A percentile compares a stretch with the other conserved stretches of the same genome.
phyloP scores from a whole-genome alignment of 2,888 invertebrate species.

The Formica aserva region DNA sequence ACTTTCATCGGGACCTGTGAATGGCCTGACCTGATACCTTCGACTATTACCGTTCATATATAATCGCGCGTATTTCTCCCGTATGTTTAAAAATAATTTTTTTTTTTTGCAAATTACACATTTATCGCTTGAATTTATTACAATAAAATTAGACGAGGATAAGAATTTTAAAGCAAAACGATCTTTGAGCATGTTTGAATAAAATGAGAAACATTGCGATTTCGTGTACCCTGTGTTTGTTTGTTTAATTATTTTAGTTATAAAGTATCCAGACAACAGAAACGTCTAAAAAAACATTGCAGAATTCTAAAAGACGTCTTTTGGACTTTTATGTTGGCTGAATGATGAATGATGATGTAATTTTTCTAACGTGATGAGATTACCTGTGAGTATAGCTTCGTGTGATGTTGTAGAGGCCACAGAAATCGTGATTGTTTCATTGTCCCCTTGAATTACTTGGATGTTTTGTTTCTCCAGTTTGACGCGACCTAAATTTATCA shows the following conservation, averaged over 20 bases:
- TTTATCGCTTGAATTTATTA: conserved; percentile 13
- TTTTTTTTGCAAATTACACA: neutral
- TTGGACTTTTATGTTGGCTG: conserved; percentile 18
- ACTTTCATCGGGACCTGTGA: conserved; percentile 89
- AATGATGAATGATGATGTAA: neutral
- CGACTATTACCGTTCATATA: conserved; percentile 33
- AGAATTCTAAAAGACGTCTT: neutral
- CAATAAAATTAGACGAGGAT: conserved; percentile 11
- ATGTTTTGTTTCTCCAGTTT: conserved; percentile 83
- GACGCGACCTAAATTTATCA: conserved; percentile 83
- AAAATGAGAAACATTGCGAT: neutral
- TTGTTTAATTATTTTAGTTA: conserved; percentile 7
- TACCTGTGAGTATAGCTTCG: conserved; percentile 89
- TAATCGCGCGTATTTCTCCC: neutral
- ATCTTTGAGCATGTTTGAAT: neutral
- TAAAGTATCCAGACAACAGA: neutral
- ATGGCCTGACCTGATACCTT: conserved; percentile 75
- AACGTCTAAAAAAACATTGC: neutral
- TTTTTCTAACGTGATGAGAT: conserved; percentile 69
- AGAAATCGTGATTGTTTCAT: conserved; percentile 85
- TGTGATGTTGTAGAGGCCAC: conserved; percentile 89
- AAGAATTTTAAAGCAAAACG: conserved; percentile 10
- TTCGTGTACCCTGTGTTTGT: conserved; percentile 10
- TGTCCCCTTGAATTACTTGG: conserved; percentile 83
- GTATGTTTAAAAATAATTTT: conserved; percentile 13